A percentile compares a stretch with the other conserved stretches of the same genome.
These are phyloP conservation scores for Sarcophaga variegata DNA, from an alignment of 2,888 invertebrate species.

Conservation along the genomic window DNA sequence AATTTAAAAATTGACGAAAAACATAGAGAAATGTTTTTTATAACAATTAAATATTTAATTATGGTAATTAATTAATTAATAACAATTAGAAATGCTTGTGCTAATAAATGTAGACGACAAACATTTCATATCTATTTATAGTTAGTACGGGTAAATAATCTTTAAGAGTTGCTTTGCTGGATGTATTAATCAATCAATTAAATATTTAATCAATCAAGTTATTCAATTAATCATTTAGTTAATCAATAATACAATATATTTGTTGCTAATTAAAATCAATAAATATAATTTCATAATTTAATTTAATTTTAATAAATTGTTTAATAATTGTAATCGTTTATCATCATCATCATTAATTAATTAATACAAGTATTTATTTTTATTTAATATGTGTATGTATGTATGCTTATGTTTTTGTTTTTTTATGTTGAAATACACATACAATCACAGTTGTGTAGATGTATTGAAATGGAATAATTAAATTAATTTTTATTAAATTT, in stretches of 20 bases:
- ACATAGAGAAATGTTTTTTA: neutral
- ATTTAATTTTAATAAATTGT: slow-evolving; percentile 3
- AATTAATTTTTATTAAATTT: neutral
- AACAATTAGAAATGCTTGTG: slow-evolving; percentile 50
- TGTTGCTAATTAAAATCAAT: slow-evolving; percentile 65
- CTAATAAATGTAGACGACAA: slow-evolving; percentile 42
- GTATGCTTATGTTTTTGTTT: neutral
- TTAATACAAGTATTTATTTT: too few species aligned
- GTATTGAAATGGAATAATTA: slow-evolving; percentile 56
- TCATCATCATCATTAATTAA: neutral
- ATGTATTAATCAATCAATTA: slow-evolving; percentile 10
- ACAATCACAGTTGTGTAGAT: slow-evolving; percentile 61
- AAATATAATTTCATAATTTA: slow-evolving; percentile 27
- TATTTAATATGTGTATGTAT: neutral
- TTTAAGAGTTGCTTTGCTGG: slow-evolving; percentile 21
- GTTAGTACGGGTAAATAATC: slow-evolving; percentile 38
- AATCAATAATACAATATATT: slow-evolving; percentile 58
- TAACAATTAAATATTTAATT: slow-evolving; percentile 36
- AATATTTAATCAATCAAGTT: slow-evolving; percentile 37
- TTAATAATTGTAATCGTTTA: slow-evolving; percentile 2
- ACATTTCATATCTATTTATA: slow-evolving; percentile 46
- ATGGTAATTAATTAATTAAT: slow-evolving; percentile 7
- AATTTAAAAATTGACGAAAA: slow-evolving; percentile 36
- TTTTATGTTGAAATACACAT: slow-evolving; percentile 42
- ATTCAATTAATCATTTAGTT: slow-evolving; percentile 12